Evolutionary conservation across 2,113 vertebrate species (phyloP).

Genomic region (Pholis gunnellus): DNA sequence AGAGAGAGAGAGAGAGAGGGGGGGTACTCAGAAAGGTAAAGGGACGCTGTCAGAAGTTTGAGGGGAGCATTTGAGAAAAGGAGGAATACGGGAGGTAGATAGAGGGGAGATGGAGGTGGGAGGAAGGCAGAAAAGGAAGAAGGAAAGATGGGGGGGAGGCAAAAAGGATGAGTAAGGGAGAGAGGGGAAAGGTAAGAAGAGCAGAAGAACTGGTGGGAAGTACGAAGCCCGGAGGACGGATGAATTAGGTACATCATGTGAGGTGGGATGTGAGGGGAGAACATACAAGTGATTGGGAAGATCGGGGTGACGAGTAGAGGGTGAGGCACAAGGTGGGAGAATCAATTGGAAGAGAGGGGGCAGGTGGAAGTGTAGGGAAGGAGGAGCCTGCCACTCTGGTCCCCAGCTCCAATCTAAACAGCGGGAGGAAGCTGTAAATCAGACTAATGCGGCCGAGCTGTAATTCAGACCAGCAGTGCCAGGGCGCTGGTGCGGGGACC

Average conservation of each 20-base stretch:
- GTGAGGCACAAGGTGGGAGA: conserved; percentile 29
- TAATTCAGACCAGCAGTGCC: conserved; percentile 87
- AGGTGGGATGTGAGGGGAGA: conserved; percentile 13
- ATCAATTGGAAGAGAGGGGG: conserved; percentile 45
- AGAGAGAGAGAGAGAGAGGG: conserved; percentile 4
- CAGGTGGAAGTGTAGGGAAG: conserved; percentile 47
- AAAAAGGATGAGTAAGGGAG: conserved; percentile 4
- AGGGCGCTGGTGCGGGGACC: conserved; percentile 60
- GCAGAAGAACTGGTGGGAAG: neutral
- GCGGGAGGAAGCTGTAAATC: conserved; percentile 87
- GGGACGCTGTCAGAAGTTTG: conserved; percentile 51
- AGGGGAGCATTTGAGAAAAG: conserved; percentile 25
- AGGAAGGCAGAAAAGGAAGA: neutral
- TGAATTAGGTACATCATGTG: conserved; percentile 33
- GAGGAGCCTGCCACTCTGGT: conserved; percentile 64
- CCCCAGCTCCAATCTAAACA: conserved; percentile 81
- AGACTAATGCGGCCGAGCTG: conserved; percentile 79
- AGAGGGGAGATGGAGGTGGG: neutral
- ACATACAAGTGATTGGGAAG: neutral
- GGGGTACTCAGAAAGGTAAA: conserved; percentile 49
- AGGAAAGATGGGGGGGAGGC: neutral
- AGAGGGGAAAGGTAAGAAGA: conserved; percentile 1
- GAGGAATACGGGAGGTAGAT: neutral
- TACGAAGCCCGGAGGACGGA: neutral
- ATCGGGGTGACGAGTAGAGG: conserved; percentile 31